phyloP scores from a whole-genome alignment of 2,113 vertebrate species.

The Oenanthe oenanthe region DNA sequence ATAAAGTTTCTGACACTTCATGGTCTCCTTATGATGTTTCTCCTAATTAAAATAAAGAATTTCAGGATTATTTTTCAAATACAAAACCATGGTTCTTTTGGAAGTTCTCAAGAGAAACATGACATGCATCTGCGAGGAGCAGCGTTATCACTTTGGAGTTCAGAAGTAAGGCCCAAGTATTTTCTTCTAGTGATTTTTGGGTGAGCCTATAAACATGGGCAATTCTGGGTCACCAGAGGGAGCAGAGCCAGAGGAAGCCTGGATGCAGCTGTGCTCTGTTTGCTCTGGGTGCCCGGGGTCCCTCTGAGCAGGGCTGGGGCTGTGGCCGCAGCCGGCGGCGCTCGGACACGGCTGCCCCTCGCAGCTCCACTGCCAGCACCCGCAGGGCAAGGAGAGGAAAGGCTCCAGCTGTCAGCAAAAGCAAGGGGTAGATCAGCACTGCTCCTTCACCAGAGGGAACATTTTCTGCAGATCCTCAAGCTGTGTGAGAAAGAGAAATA shows the following conservation, averaged over 20 bases:
- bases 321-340: background rate
- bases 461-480: background rate
- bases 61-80: background rate
- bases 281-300: background rate
- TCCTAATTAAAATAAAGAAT: background rate
- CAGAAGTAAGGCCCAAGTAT: background rate
- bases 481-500: background rate
- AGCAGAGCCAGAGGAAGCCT: fast-evolving
- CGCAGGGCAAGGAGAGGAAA: background rate
- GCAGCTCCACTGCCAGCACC: fast-evolving
- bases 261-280: background rate
- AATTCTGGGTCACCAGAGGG: background rate
- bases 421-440: background rate
- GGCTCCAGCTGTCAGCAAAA: background rate
- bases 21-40: background rate
- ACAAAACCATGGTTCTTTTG: background rate
- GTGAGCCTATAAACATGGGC: background rate
- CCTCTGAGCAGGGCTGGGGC: background rate
- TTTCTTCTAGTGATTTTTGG: background rate
- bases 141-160: background rate
- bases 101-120: background rate
- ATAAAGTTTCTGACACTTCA: background rate
- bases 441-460: background rate
- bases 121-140: background rate
- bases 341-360: fast-evolving